Conservation (phyloP, 92 coral and sea anemone species). For the Phenganax stokvisi region DNA sequence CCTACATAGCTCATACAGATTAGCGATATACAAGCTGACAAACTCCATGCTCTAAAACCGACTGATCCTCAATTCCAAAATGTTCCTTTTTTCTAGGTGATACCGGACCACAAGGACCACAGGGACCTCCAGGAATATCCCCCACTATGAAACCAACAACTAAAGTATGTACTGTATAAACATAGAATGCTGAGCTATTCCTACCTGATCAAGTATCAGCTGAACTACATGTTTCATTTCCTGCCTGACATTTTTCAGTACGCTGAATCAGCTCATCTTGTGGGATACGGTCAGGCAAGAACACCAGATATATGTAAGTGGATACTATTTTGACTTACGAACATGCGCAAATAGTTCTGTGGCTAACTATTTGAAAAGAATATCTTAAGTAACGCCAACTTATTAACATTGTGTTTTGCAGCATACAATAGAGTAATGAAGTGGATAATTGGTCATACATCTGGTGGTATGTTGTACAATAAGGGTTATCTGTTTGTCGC, state of each 20-base stretch:
- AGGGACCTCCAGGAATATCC: conserved; percentile 19
- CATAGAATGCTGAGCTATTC: background rate
- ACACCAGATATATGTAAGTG: conserved; percentile 75
- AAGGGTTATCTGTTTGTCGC: conserved; percentile 70
- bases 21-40: too few relatives aligned
- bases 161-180: background rate
- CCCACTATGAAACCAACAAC: conserved; percentile 19
- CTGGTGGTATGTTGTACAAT: conserved; percentile 70
- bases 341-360: conserved; percentile 16
- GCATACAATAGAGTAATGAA: conserved; percentile 79
- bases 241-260: conserved; percentile 25
- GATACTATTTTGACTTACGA: background rate
- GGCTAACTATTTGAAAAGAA: background rate
- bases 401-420: background rate
- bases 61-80: background rate
- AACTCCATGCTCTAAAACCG: too few relatives aligned
- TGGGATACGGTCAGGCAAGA: conserved; percentile 77
- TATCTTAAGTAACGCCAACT: background rate
- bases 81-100: conserved; percentile 18
- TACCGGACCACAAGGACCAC: conserved; percentile 31
- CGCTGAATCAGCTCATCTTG: conserved; percentile 82
- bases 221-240: background rate
- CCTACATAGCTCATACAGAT: too few relatives aligned
- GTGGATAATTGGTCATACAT: conserved; percentile 68
- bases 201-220: background rate